Base-by-base conservation (phyloP, 2,113 vertebrate species). In the Emydura subglobosa region DNA sequence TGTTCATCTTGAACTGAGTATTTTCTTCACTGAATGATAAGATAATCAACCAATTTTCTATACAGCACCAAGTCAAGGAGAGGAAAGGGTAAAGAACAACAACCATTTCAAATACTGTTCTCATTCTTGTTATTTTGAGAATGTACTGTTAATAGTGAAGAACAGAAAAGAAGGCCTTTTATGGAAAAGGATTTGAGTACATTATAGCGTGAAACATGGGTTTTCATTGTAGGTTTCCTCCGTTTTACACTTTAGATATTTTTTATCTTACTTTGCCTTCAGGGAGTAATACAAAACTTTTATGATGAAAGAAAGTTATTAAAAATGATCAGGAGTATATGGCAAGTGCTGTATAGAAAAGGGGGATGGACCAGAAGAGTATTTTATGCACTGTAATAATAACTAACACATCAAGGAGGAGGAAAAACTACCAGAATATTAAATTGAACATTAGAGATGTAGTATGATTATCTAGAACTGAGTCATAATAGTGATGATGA, bases 371-470 rank as follows among this genome's bases (percentile, higher is more conserved):
- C 25, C 7, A 3, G 9, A 82, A 91, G 78, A 57, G 4, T 5
- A 82, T 25, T 93, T 95, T 92, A 39, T 88, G 2, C 19, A 31
- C 4, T 86, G 1, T 44, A 95, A 72, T 84, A 87, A 81, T 68
- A 72, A 39, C 65, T 50, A 27, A 68, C 5, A 7, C 49, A 44
- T 44, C 3, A 53, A 92, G 65, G 0, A 83, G 12, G 19, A 92
- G 79, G 42, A 83, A 95, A 91, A 91, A 3, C 2, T 85, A 25
- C 3, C 7, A 55, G 19, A 44, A 54, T 83, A 22, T 2, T 86
- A 91, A 95, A 92, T 80, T 82, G 94, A 95, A 54, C 6, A 79
- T 91, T 88, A 91, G 65, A 94, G 82, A 86, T 90, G 84, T 6
- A 82, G 10, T 19, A 14, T 61, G 0, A 82, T 44, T 13, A 54